Base-by-base conservation (phyloP, 1,140 invertebrate species). In the Tyrophagus putrescentiae region DNA sequence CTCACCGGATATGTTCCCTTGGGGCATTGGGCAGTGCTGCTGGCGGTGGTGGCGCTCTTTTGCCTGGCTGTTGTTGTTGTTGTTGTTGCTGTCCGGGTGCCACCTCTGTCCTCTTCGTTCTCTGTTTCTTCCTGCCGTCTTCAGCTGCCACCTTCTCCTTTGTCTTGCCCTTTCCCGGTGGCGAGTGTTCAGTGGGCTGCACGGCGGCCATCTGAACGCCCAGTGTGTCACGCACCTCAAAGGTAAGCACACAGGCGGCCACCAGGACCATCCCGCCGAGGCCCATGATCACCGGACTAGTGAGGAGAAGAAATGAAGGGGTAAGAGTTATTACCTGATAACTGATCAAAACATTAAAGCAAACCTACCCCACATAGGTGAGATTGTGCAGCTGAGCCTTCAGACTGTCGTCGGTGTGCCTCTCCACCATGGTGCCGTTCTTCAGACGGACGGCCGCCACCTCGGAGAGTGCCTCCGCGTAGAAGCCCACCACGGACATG, bases 231-330 rank as follows among this genome's bases (percentile, higher is more conserved):
- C 62, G 62, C 4, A 62, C 85, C 69, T 91, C 87, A 67, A 91
- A 92, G 0, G 87, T 91, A 85, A 92, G 88, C n/a, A 93, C 88
- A 65, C 87, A 91, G 0, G 87, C 86, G 5, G 88, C 87, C 1
- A 92, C 87, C 4, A 93, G 85, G 58, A 91, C 88, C 68, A 93
- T 77, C 84, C 85, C 87, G 75, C 88, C 88, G 34, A 91, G 81
- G 33, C 87, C 88, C 88, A 92, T 91, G 27, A 92, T 84, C 61
- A 90, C 88, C 7, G 88, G 88, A 7, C n/a, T n/a, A n/a, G n/a
- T n/a, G n/a, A n/a, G n/a, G n/a, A n/a, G n/a, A n/a, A n/a, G n/a
- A n/a, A n/a, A n/a, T n/a, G n/a, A n/a, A n/a, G n/a, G n/a, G n/a
- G n/a, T n/a, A n/a, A n/a, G n/a, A n/a, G n/a, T n/a, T n/a, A n/a